phyloP scores from a whole-genome alignment of 2,888 invertebrate genomes.

The Heliconius ismenius region DNA sequence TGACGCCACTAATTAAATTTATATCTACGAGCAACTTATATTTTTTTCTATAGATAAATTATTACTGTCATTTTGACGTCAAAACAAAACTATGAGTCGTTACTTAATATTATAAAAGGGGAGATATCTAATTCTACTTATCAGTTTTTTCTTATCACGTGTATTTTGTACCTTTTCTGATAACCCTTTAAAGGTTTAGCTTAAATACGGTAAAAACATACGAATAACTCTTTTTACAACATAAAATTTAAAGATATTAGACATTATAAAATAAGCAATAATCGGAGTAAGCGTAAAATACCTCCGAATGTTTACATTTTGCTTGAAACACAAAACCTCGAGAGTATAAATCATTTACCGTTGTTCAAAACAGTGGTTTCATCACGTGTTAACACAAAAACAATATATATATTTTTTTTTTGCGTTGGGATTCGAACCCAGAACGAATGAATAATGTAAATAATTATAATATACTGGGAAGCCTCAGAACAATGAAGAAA shows the following conservation, averaged over 20 bases:
- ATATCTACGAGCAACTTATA: no score
- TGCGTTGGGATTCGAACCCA: not conserved
- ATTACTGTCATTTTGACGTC: not conserved
- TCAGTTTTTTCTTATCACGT: not conserved
- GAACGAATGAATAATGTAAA: not conserved
- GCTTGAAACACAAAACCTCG: conserved; percentile 23
- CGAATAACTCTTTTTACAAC: no score
- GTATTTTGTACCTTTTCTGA: not conserved
- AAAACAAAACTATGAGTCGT: not conserved
- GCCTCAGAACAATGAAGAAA: not conserved
- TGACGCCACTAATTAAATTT: not conserved
- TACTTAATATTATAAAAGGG: not conserved
- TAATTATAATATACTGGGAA: not conserved
- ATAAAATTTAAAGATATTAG: no score
- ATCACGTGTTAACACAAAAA: not conserved
- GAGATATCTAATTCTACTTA: not conserved
- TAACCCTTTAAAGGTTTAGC: not conserved
- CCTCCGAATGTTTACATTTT: not conserved
- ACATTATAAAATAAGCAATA: not conserved
- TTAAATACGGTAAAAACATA: not conserved
- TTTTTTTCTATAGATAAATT: no score
- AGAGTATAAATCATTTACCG: not conserved
- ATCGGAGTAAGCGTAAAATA: not conserved
- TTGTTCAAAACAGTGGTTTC: not conserved
- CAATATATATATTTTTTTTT: not conserved